Evolutionary conservation across 2,113 vertebrate species (phyloP).

Genomic region (Perca schrenkii): DNA sequence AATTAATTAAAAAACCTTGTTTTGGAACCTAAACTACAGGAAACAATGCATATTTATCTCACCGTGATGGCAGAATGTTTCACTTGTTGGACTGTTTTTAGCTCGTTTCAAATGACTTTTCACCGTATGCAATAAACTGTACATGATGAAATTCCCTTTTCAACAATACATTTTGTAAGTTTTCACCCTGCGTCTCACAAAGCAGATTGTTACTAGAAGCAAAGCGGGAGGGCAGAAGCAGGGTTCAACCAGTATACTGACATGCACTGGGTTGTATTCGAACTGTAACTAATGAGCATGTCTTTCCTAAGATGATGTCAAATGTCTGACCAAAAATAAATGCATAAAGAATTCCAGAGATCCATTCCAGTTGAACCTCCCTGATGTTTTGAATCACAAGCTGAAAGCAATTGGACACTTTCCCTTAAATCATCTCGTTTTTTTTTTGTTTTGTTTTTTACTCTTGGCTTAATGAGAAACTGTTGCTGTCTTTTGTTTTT

Average conservation of each 20-base stretch:
- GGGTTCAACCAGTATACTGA: background rate
- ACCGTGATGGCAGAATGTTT: background rate
- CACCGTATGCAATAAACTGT: background rate
- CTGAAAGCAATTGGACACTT: background rate
- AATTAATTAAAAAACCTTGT: no score
- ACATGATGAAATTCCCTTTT: no score
- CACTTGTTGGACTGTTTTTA: background rate
- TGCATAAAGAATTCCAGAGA: background rate
- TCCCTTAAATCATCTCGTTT: background rate
- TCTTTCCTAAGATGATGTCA: background rate
- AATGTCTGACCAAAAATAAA: background rate
- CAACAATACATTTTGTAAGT: no score
- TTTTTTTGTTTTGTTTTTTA: background rate
- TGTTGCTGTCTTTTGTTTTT: conserved; percentile 16
- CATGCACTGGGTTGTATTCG: background rate
- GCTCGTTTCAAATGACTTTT: background rate
- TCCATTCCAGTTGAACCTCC: background rate
- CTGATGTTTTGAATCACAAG: background rate
- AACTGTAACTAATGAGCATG: background rate
- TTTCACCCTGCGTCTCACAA: no score
- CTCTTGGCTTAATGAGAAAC: conserved; percentile 22
- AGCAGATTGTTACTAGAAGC: background rate
- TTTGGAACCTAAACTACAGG: background rate
- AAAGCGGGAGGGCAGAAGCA: background rate
- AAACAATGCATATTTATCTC: background rate